Conservation (phyloP, 2,113 vertebrate genomes). For the Mionectes macconnelli region DNA sequence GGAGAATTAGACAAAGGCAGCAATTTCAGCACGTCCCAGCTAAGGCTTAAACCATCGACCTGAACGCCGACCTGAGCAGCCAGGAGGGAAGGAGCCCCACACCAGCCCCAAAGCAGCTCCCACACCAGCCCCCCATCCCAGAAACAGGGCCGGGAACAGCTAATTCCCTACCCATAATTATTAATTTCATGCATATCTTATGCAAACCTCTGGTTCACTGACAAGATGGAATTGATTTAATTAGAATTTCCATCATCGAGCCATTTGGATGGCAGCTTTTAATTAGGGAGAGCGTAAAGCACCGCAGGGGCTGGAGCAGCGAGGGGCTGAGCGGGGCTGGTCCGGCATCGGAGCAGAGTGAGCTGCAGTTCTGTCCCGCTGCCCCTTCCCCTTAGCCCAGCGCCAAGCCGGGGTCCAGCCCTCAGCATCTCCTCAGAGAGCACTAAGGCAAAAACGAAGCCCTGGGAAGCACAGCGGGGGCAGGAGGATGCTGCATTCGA, state of each 20-base stretch:
- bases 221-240: conserved; percentile 78
- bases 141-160: conserved; percentile 8
- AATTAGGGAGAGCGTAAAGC: conserved; percentile 63
- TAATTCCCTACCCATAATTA: conserved; percentile 69
- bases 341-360: fast-evolving
- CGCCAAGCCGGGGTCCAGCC: background rate
- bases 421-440: fast-evolving
- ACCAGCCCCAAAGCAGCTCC: background rate
- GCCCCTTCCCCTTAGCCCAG: background rate
- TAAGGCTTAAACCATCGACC: background rate
- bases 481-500: background rate
- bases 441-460: background rate
- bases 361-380: background rate
- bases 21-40: background rate
- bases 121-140: background rate
- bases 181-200: conserved; percentile 75
- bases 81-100: background rate
- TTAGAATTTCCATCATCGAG: conserved; percentile 75
- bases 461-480: background rate
- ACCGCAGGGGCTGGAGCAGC: background rate
- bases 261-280: conserved; percentile 70
- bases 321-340: background rate
- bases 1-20: background rate
- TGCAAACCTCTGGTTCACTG: conserved; percentile 65
- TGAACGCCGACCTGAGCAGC: background rate